Conservation (phyloP, 2,888 invertebrate species). For the Julus scandinavius region DNA sequence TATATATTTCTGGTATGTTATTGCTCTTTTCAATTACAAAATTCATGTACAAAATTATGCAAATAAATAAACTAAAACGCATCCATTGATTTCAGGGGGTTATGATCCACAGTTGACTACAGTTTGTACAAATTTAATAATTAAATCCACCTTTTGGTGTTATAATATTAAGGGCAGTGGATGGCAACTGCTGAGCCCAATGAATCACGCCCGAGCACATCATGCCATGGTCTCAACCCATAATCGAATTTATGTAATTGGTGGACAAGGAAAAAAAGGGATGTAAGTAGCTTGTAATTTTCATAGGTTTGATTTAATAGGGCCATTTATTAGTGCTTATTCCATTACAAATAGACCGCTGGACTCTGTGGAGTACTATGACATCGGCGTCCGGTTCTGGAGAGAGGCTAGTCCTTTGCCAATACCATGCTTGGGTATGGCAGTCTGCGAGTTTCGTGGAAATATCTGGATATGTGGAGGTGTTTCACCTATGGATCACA, state of each 20-base stretch:
- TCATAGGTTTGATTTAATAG: not conserved
- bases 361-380: slow-evolving; percentile 51
- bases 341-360: slow-evolving; percentile 1
- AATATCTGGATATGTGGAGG: slow-evolving; percentile 55
- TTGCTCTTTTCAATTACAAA: not conserved
- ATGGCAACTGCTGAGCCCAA: slow-evolving; percentile 44
- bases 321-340: not conserved
- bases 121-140: slow-evolving; percentile 26
- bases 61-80: not conserved
- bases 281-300: not conserved
- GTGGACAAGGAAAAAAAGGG: slow-evolving; percentile 47
- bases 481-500: slow-evolving; percentile 10
- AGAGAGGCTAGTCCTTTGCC: slow-evolving; percentile 32
- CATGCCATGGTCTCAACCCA: slow-evolving; percentile 43
- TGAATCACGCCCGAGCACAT: slow-evolving; percentile 43
- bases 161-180: not conserved
- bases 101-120: slow-evolving; percentile 8
- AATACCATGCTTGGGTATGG: slow-evolving; percentile 52
- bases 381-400: slow-evolving; percentile 43
- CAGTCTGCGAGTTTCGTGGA: slow-evolving; percentile 42
- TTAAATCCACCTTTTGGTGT: slow-evolving; percentile 40
- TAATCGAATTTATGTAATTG: slow-evolving; percentile 41
- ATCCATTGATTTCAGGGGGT: not conserved
- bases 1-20: slow-evolving; percentile 38
- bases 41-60: not conserved